These are phyloP conservation scores for Ammospiza nelsoni DNA, from an alignment of 2,113 vertebrate genomes.

Conservation along the genomic window DNA sequence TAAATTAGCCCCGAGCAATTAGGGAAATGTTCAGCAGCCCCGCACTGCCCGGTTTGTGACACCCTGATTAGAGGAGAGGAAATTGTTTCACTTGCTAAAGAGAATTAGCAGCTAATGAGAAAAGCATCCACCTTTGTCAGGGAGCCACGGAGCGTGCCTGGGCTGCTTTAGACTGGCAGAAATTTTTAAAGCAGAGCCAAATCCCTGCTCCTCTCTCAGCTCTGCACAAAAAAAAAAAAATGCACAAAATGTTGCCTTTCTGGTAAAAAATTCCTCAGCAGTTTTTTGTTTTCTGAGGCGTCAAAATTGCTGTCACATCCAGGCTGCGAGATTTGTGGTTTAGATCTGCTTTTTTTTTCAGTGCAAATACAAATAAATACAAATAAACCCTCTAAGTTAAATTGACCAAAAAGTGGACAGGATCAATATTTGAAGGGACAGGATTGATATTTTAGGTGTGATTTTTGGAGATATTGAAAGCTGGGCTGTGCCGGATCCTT, in stretches of 20 bases:
- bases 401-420: no score
- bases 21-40: neutral
- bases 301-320: fast-evolving
- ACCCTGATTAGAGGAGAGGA: neutral
- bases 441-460: neutral
- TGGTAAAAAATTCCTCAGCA: neutral
- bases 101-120: conserved; percentile 15
- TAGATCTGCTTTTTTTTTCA: neutral
- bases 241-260: neutral
- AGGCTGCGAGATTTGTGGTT: neutral
- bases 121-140: neutral
- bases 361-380: neutral
- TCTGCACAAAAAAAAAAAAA: neutral
- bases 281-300: neutral
- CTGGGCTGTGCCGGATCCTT: neutral
- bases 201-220: neutral
- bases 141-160: neutral
- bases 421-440: neutral
- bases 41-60: neutral
- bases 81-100: neutral
- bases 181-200: neutral
- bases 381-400: neutral
- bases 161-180: neutral
- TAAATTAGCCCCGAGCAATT: conserved; percentile 37
- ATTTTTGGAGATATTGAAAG: neutral